phyloP scores from a whole-genome alignment of 2,888 invertebrate species.

The Drosophila leonis region DNA sequence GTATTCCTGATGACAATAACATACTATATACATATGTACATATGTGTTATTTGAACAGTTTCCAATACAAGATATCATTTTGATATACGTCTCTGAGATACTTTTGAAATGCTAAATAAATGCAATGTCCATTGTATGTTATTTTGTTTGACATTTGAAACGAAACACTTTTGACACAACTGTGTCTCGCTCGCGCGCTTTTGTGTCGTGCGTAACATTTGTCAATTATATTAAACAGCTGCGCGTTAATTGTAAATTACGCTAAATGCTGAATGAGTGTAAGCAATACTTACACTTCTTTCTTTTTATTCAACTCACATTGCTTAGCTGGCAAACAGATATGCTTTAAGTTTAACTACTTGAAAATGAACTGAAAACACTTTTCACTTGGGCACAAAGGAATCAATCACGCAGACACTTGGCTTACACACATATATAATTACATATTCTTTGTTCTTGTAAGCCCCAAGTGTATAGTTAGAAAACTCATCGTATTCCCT shows the following conservation, averaged over 20 bases:
- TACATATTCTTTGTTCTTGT: not conserved
- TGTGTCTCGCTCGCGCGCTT: slow-evolving; percentile 17
- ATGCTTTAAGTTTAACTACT: not conserved
- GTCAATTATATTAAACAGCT: slow-evolving; percentile 49
- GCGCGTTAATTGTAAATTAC: slow-evolving; percentile 28
- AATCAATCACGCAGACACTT: not conserved
- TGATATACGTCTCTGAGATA: not conserved
- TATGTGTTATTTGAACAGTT: not conserved
- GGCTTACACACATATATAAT: not conserved
- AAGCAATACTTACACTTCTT: not conserved
- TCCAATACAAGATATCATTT: not conserved
- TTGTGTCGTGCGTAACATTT: slow-evolving; percentile 26
- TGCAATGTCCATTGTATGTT: too few relatives aligned
- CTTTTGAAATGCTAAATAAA: not conserved
- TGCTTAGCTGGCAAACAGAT: not conserved
- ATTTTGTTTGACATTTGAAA: slow-evolving; percentile 2
- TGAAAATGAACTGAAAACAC: not conserved
- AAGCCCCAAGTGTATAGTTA: not conserved
- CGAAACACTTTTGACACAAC: slow-evolving; percentile 37
- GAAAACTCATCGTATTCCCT: not conserved
- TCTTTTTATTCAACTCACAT: not conserved
- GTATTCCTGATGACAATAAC: too few relatives aligned
- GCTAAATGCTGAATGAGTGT: slow-evolving; percentile 8
- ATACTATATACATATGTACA: not conserved
- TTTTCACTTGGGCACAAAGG: not conserved